Evolutionary conservation across 2,888 invertebrate genomes (phyloP), one percentile per base, ranked within the genome.

Genomic region (Schizaphis graminum): DNA sequence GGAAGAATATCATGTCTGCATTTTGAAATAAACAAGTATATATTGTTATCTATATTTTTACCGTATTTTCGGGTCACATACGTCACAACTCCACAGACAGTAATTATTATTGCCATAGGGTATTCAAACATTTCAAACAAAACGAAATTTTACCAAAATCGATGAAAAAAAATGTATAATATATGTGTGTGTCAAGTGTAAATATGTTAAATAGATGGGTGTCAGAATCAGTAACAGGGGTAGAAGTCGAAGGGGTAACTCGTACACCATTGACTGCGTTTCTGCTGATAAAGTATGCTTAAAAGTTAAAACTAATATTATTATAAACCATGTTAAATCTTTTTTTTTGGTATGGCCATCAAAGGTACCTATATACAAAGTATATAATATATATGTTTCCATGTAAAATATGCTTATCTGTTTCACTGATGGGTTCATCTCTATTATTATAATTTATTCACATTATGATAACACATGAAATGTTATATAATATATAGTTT

Each of bases 1-100:
- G 49, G 47, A 47, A 87, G 87, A 87, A 47, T 87, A 87, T 87
- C 87, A 49, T 44, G 57, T 47, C 89, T 28, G 89, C 11, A 89
- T 87, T 49, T 89, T 7, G 16, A 26, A 89, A n/a, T 44, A 61
- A 89, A 89, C 44, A 26, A 77, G 77, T 35, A 35, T 41, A 77
- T 57, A 57, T 77, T 21, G 35, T 77, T 35, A 77, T 77, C 77
- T 21, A 21, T 35, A 21, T 21, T 77, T 35, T 77, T 35, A 21
- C 35, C 35, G 35, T 35, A 21, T 77, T 77, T 77, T 77, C 3
- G 77, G 77, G 7, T 77, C 77, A 35, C 77, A 35, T 77, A 77
- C 21, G 7, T 77, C 35, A 35, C 8, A 21, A 41, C 35, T 77
- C 35, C 35, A 21, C 21, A 21, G 8, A 8, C 77, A 77, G 77